phyloP scores from a whole-genome alignment of 64 coral and sea anemone genomes.

The Pocillopora verrucosa region DNA sequence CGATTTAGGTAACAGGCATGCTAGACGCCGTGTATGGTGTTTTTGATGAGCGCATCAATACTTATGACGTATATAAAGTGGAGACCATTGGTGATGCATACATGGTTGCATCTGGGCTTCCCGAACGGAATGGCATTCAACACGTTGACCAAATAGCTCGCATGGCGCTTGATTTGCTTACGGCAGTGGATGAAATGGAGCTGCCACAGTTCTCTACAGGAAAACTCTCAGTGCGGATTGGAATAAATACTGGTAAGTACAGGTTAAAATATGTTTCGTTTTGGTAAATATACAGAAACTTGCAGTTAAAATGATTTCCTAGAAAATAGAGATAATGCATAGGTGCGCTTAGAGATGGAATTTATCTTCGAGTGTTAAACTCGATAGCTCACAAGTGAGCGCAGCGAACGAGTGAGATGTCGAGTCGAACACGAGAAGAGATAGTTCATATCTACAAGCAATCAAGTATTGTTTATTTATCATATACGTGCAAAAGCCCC shows the following conservation, averaged over 20 bases:
- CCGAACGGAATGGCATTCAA: constrained; percentile 20
- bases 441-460: too few species aligned
- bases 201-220: neutral
- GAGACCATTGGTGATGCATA: constrained; percentile 75
- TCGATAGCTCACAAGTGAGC: too few species aligned
- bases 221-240: constrained; percentile 27
- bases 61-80: constrained; percentile 66
- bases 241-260: constrained; percentile 53
- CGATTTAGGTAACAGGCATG: constrained; percentile 10
- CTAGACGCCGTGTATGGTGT: constrained; percentile 20
- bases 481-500: too few species aligned
- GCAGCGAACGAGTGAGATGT: too few species aligned
- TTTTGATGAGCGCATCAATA: constrained; percentile 47
- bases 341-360: too few species aligned
- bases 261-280: neutral
- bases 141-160: constrained; percentile 54
- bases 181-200: neutral
- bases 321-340: neutral
- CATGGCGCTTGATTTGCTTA: constrained; percentile 46
- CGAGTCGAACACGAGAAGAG: too few species aligned
- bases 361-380: too few species aligned
- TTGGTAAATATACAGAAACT: neutral
- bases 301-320: neutral
- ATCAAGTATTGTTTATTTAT: too few species aligned
- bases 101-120: constrained; percentile 56